These are phyloP conservation scores for Podilymbus podiceps DNA, from an alignment of 2,113 vertebrate species.

Conservation along the genomic window DNA sequence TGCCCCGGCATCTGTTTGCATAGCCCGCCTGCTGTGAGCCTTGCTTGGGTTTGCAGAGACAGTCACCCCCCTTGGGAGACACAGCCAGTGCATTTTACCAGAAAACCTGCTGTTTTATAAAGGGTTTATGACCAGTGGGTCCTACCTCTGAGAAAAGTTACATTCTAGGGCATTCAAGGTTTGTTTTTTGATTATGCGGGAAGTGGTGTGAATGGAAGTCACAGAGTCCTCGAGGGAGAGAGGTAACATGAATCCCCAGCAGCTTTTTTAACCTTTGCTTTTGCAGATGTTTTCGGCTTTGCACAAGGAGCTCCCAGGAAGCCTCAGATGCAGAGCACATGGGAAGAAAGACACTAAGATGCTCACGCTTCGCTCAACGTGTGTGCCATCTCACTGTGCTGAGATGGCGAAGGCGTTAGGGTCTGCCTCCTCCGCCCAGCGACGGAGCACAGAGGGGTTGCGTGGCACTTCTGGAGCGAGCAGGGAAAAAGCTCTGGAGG, in stretches of 20 bases:
- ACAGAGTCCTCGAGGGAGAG: not conserved
- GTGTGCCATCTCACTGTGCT: no score
- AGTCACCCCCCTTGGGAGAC: slow-evolving; percentile 1
- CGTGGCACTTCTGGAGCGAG: not conserved
- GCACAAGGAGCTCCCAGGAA: slow-evolving; percentile 5
- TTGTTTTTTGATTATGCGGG: slow-evolving; percentile 40
- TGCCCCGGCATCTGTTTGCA: not conserved
- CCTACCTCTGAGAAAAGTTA: slow-evolving; percentile 36
- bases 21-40: not conserved
- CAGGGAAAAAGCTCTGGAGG: not conserved
- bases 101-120: slow-evolving; percentile 56
- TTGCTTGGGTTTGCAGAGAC: not conserved
- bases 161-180: not conserved
- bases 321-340: not conserved
- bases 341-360: not conserved
- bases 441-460: not conserved
- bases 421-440: not conserved
- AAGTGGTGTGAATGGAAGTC: slow-evolving; percentile 6
- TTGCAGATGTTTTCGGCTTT: slow-evolving; percentile 51
- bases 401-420: not conserved
- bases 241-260: not conserved
- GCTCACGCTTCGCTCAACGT: not conserved
- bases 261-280: slow-evolving; percentile 56
- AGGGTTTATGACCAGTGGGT: slow-evolving; percentile 16
- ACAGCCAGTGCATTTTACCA: not conserved